Conservation (phyloP, 2,113 vertebrate species). For the Crotophaga sulcirostris region DNA sequence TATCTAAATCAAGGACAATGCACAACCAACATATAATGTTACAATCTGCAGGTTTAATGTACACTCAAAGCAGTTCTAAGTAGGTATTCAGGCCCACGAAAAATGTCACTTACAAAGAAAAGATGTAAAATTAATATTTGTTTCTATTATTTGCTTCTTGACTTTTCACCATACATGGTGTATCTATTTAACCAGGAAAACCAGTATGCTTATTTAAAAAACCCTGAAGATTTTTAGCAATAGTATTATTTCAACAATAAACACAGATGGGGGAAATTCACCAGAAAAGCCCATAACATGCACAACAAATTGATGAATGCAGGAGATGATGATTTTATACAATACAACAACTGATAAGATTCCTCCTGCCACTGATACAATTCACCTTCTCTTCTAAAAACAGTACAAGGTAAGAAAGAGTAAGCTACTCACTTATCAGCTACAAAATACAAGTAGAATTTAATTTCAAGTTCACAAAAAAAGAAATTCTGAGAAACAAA, state of each 20-base stretch:
- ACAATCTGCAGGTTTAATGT: background rate
- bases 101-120: background rate
- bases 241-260: background rate
- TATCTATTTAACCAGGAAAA: background rate
- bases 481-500: background rate
- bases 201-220: background rate
- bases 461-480: background rate
- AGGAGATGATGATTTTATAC: background rate
- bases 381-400: background rate
- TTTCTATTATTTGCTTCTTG: background rate
- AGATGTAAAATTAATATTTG: background rate
- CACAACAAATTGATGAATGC: background rate
- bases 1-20: constrained; percentile 1
- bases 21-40: background rate
- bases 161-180: background rate
- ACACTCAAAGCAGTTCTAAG: background rate
- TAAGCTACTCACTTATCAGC: background rate
- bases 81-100: background rate
- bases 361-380: background rate
- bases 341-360: background rate
- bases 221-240: background rate
- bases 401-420: background rate
- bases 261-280: background rate
- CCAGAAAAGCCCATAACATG: rapidly evolving
- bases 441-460: background rate